Base-by-base conservation (phyloP, 2,888 invertebrate species). In the Agrilus biguttatus region DNA sequence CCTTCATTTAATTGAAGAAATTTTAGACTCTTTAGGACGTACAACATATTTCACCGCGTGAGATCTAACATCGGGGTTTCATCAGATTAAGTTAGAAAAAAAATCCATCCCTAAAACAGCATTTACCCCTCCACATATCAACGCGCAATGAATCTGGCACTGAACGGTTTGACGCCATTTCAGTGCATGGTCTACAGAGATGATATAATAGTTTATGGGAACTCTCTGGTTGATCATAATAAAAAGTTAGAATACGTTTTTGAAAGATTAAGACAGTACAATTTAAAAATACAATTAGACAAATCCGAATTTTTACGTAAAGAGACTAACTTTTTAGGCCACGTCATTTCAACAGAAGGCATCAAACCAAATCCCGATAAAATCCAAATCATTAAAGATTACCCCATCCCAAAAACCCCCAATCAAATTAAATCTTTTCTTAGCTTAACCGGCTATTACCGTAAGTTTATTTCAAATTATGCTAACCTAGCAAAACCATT, bases 121-220 rank as follows among this genome's bases (percentile, higher is more conserved):
- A 2, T 61, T 61, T 41, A 49, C 1, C 63, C 63, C 0, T 56
- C 58, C 1, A 62, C 63, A 0, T 64, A 66, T 41, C 63, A 64
- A 50, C 40, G 62, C 17, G 33, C 55, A 7, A 60, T 61, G 49
- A 53, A 59, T 43, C 46, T 49, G 33, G 51, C 56, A 3, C 42
- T 64, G 10, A 34, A 38, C 2, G 49, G 47, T 2, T 38, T 54
- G 39, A 33, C 42, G 8, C 48, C 42, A 8, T 7, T 39, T 45
- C 12, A 50, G 36, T 48, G 48, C n/a, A 41, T 48, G 8, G 49
- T 53, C 1, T 59, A 55, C 45, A 43, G 55, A 14, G 57, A 59
- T 43, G 57, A 58, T 35, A 51, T 55, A 8, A 38, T 58, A 12
- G 40, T 47, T 23, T 49, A 43, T 21, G 35, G 43, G 10, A 45